Percentiles rank a stretch among this genome's conserved stretches.
Conservation (phyloP, 1,140 invertebrate species). For the Atta cephalotes region DNA sequence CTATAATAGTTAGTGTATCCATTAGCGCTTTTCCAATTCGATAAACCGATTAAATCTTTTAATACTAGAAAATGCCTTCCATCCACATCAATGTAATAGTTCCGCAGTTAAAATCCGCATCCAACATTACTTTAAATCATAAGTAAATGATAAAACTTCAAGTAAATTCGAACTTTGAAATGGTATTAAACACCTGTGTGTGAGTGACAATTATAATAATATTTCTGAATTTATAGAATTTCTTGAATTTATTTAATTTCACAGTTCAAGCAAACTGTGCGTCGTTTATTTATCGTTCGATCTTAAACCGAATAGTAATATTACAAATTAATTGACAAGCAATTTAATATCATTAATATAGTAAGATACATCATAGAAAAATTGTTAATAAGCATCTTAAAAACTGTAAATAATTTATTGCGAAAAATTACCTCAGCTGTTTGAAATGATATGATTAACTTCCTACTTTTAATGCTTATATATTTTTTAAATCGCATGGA, state of each 20-base stretch:
- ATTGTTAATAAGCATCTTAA: too few relatives aligned
- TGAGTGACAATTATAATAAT: too few relatives aligned
- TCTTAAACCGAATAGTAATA: too few relatives aligned
- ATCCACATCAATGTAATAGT: background rate
- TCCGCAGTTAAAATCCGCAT: background rate
- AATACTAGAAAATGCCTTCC: slow-evolving; percentile 13
- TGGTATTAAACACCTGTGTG: too few relatives aligned
- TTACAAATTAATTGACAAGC: too few relatives aligned
- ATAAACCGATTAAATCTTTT: slow-evolving; percentile 35
- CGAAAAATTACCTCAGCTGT: background rate
- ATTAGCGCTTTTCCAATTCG: slow-evolving; percentile 37
- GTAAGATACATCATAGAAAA: too few relatives aligned
- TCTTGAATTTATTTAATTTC: too few relatives aligned
- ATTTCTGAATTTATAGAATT: too few relatives aligned
- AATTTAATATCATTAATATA: too few relatives aligned
- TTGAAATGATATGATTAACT: background rate
- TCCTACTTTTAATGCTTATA: background rate
- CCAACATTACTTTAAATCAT: background rate
- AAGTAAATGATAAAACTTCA: background rate
- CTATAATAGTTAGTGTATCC: slow-evolving; percentile 30
- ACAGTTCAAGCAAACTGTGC: too few relatives aligned
- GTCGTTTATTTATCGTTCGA: too few relatives aligned
- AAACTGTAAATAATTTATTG: too few relatives aligned
- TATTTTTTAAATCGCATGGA: background rate
- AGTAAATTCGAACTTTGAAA: background rate